Evolutionary conservation across 1,140 invertebrate species (phyloP).

Genomic region (Nylanderia fulva): DNA sequence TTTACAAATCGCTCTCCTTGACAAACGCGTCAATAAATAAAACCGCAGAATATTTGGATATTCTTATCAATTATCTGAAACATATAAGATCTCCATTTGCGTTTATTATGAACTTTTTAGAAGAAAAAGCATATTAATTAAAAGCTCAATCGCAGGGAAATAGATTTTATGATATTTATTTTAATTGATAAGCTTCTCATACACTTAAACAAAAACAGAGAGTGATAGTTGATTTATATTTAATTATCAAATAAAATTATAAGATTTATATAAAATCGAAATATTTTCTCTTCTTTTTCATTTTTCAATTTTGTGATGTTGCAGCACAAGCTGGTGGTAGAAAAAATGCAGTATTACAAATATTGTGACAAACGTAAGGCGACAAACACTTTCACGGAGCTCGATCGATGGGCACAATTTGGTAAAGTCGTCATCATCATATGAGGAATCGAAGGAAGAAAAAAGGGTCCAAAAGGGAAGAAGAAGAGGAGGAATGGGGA

Average conservation of each 20-base stretch:
- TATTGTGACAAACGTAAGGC: constrained; percentile 12
- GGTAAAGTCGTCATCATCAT: constrained; percentile 49
- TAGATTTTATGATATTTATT: neutral
- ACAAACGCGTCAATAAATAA: neutral
- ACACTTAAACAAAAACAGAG: neutral
- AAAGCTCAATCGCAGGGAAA: neutral
- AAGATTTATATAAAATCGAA: neutral
- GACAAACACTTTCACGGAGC: neutral
- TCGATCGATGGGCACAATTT: constrained; percentile 9
- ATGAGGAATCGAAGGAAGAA: neutral
- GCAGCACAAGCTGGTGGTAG: neutral
- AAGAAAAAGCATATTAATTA: neutral
- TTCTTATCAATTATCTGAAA: neutral
- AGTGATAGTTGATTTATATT: neutral
- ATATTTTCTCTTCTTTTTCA: neutral
- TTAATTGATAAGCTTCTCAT: neutral
- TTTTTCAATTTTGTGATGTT: neutral
- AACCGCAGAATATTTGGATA: neutral
- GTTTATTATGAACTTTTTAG: neutral
- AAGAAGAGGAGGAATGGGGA: constrained; percentile 37
- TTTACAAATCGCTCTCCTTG: too few species aligned
- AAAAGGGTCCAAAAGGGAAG: neutral
- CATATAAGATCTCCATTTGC: neutral
- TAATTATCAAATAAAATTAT: neutral
- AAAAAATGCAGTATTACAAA: neutral